These are phyloP conservation scores for Podarcis muralis DNA, from an alignment of 2,113 vertebrate genomes.

Conservation along the genomic window DNA sequence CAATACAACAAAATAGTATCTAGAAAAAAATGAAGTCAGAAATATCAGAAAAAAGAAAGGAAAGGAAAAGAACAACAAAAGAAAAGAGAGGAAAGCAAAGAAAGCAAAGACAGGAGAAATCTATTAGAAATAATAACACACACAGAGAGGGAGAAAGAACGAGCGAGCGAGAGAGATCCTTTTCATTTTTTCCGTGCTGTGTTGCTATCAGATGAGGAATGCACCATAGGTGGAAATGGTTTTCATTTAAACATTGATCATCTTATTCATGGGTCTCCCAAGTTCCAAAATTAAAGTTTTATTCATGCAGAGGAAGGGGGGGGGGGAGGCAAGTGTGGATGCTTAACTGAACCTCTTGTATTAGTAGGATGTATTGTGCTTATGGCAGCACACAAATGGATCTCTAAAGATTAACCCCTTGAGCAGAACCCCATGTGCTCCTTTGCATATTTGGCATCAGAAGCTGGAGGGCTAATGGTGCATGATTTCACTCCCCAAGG, in stretches of 20 bases:
- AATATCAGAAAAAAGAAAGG: no score
- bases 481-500: not conserved
- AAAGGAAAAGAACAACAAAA: no score
- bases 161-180: no score
- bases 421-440: not conserved
- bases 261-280: not conserved
- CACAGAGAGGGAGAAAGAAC: no score
- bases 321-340: no score
- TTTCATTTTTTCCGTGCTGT: not conserved
- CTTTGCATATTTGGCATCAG: not conserved
- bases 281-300: not conserved
- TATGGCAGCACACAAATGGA: not conserved
- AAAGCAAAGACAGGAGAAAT: no score
- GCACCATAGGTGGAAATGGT: no score
- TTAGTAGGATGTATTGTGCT: not conserved
- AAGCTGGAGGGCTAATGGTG: not conserved
- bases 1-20: no score
- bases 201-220: not conserved
- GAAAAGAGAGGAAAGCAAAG: no score
- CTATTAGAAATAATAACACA: no score
- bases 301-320: not conserved
- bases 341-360: not conserved
- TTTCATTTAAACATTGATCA: no score
- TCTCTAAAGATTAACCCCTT: not conserved
- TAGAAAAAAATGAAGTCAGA: no score